phyloP scores from a whole-genome alignment of 2,797 vertebrate species.

The Intellagama lesueurii region DNA sequence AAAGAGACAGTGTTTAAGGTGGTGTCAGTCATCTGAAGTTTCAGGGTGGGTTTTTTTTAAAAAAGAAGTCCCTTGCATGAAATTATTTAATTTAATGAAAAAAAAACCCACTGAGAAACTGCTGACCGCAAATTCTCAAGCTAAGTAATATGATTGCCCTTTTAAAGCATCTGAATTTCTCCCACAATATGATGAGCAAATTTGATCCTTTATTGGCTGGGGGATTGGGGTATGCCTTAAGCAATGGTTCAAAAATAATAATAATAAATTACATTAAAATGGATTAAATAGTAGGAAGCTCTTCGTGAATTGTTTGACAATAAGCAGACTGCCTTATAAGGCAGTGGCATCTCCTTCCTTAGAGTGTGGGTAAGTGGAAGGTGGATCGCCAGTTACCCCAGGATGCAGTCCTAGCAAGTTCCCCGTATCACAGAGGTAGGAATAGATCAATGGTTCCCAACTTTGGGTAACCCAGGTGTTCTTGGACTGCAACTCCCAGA shows the following conservation, averaged over 20 bases:
- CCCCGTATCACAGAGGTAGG: too few relatives aligned
- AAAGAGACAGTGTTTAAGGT: neutral
- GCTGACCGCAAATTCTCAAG: neutral
- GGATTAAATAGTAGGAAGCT: too few relatives aligned
- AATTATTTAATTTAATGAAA: neutral
- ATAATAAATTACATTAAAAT: neutral
- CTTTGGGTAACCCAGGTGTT: too few relatives aligned
- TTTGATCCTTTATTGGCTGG: neutral
- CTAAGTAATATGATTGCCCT: neutral
- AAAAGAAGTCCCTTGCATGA: neutral
- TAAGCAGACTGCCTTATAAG: too few relatives aligned
- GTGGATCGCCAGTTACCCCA: too few relatives aligned
- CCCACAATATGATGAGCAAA: neutral
- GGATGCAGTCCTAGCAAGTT: too few relatives aligned
- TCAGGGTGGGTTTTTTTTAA: neutral
- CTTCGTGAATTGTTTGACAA: too few relatives aligned
- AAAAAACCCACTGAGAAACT: neutral
- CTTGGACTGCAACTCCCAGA: too few relatives aligned
- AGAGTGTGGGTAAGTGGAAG: too few relatives aligned
- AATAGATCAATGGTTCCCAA: too few relatives aligned
- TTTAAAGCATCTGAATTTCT: neutral
- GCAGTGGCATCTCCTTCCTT: too few relatives aligned
- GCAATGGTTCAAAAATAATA: neutral
- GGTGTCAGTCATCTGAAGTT: neutral
- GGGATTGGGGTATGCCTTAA: neutral